Conservation (phyloP, 2,797 vertebrate species). For the Amniataba percoides region DNA sequence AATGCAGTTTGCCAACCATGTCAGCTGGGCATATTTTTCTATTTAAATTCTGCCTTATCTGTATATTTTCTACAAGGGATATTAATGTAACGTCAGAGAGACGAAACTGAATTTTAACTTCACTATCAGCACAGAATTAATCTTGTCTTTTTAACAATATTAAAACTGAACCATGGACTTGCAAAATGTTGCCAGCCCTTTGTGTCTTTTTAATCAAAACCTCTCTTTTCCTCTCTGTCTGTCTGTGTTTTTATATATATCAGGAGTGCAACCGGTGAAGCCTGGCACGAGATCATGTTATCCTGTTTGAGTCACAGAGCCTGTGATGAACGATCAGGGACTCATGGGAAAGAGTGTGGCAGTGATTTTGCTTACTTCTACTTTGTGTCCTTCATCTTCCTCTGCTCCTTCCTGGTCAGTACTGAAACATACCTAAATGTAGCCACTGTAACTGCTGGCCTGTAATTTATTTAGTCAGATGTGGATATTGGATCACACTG, state of each 20-base stretch:
- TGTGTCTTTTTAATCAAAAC: conserved; percentile 12
- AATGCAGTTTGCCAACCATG: background rate
- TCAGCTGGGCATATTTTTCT: background rate
- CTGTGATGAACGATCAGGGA: conserved; percentile 88
- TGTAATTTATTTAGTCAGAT: background rate
- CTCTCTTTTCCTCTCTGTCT: conserved; percentile 10
- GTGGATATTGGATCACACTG: background rate
- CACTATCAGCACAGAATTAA: background rate
- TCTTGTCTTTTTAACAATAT: background rate
- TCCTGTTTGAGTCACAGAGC: conserved; percentile 90
- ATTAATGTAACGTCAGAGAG: background rate
- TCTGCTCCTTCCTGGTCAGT: conserved; percentile 97
- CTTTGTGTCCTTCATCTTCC: conserved; percentile 98
- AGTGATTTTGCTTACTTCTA: conserved; percentile 99
- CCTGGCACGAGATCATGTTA: conserved; percentile 99
- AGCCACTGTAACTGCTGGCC: background rate
- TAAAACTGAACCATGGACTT: background rate
- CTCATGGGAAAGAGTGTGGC: conserved; percentile 90
- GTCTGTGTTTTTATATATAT: conserved; percentile 11
- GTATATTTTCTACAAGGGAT: background rate
- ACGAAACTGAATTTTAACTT: background rate
- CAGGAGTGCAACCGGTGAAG: conserved; percentile 97
- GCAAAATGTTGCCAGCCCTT: background rate
- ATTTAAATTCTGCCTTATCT: background rate
- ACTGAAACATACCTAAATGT: background rate